Conservation (phyloP, 2,888 invertebrate genomes). For the Blastobasis adustella region DNA sequence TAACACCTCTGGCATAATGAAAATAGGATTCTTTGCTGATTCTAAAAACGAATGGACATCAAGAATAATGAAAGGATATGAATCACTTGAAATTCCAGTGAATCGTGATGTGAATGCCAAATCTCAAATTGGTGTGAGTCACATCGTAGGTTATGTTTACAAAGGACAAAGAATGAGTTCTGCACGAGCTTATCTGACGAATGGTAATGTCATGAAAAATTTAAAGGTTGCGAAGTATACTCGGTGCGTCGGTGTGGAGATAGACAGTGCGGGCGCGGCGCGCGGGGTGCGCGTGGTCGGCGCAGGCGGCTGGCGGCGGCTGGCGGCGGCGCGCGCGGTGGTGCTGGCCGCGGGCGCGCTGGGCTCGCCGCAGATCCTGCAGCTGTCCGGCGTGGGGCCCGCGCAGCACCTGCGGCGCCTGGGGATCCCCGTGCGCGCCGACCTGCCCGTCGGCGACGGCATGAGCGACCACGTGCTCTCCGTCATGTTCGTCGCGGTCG, state of each 20-base stretch:
- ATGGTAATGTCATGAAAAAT: slow-evolving; percentile 22
- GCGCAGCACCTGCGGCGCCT: slow-evolving; percentile 30
- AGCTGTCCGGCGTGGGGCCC: slow-evolving; percentile 50
- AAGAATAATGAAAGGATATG: slow-evolving; percentile 28
- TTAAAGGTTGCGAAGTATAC: slow-evolving; percentile 35
- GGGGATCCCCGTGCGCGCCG: slow-evolving; percentile 26
- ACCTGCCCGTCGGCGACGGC: slow-evolving; percentile 42
- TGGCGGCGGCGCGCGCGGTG: slow-evolving; percentile 40
- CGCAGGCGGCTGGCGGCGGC: slow-evolving; percentile 10
- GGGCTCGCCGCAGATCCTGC: slow-evolving; percentile 43
- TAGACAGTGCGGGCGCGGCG: slow-evolving; percentile 29
- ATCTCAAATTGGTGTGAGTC: slow-evolving; percentile 43
- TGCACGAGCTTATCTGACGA: slow-evolving; percentile 37
- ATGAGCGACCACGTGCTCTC: slow-evolving; percentile 39
- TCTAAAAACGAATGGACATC: slow-evolving; percentile 40
- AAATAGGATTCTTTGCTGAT: slow-evolving; percentile 32
- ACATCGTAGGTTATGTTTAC: slow-evolving; percentile 34
- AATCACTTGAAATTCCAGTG: slow-evolving; percentile 28
- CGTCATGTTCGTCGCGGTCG: slow-evolving; percentile 25
- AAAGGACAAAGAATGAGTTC: slow-evolving; percentile 41
- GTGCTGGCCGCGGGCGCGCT: slow-evolving; percentile 47
- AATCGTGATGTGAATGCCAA: slow-evolving; percentile 43
- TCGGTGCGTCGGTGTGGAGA: slow-evolving; percentile 23
- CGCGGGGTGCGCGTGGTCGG: slow-evolving; percentile 33
- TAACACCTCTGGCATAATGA: slow-evolving; percentile 38